These are phyloP conservation scores for Andrena bicolor DNA, from an alignment of 2,888 invertebrate genomes.

Conservation along the genomic window DNA sequence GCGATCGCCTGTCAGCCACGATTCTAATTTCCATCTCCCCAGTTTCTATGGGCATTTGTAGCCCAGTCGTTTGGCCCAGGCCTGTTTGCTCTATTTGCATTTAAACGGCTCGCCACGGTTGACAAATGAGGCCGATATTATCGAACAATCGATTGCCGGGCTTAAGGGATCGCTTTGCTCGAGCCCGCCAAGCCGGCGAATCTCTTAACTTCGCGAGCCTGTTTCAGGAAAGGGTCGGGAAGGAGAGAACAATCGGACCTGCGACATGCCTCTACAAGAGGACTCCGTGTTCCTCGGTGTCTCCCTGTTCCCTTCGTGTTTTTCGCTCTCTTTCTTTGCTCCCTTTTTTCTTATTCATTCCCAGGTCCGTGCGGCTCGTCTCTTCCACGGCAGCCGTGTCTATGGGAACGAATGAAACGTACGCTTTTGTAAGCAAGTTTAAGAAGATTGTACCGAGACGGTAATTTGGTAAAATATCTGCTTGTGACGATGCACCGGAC, in stretches of 20 bases:
- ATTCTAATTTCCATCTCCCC: constrained; percentile 47
- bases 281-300: constrained; percentile 70
- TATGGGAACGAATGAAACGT: constrained; percentile 64
- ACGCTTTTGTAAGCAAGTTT: constrained; percentile 10
- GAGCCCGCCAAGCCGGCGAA: constrained; percentile 68
- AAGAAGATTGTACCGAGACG: background rate
- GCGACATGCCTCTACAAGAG: constrained; percentile 72
- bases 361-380: constrained; percentile 61
- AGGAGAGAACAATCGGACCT: constrained; percentile 74
- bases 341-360: constrained; percentile 27
- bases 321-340: constrained; percentile 39
- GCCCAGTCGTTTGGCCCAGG: constrained; percentile 35
- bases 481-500: background rate
- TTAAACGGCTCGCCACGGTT: constrained; percentile 77
- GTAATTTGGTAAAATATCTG: background rate
- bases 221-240: constrained; percentile 64
- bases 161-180: constrained; percentile 70
- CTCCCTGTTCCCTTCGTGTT: constrained; percentile 48
- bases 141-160: constrained; percentile 80
- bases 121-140: constrained; percentile 83
- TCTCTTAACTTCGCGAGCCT: constrained; percentile 75
- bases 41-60: constrained; percentile 24
- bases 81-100: constrained; percentile 78
- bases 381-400: constrained; percentile 44
- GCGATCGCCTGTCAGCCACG: constrained; percentile 51